Base-by-base conservation (phyloP, 2,888 invertebrate species). In the Colletes collaris region DNA sequence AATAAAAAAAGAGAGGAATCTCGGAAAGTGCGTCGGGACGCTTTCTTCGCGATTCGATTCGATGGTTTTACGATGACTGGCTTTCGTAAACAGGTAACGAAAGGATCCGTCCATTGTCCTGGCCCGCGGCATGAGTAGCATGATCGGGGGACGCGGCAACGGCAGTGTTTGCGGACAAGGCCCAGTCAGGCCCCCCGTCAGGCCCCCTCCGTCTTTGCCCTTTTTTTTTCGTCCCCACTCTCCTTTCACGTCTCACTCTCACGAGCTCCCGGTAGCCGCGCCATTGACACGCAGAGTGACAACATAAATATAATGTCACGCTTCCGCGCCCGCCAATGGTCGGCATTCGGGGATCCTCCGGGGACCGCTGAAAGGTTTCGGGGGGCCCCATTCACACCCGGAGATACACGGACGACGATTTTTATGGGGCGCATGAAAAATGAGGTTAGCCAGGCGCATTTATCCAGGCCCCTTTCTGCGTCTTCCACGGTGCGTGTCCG, bases 291-390 rank as follows among this genome's bases (percentile, higher is more conserved):
- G 88, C 90, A 86, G 88, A 90, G 90, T 91, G 92, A 91, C 91
- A 91, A 92, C 92, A 92, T 92, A 92, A 92, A 92, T 92, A 92
- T 91, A 91, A 92, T 92, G 92, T 92, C 91, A 92, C 91, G 92
- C 92, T 92, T 86, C 90, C 86, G 82, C 89, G 92, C 90, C 86
- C 89, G 88, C 90, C 91, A 92, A 92, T 91, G 86, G 83, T 27
- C 73, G 35, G 62, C 66, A 68, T 52, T 64, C 58, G 16, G 50
- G 35, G 19, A 16, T 10, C n/a, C 49, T 76, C 65, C 52, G 66
- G 75, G 75, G 55, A 69, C 68, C 72, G 50, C 71, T 76, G 79
- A 83, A 83, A 81, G 80, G 65, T 69, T 72, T 52, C 4, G 3
- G 56, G 66, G 76, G 40, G 40, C 72, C 53, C 76, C 74, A 83